Base-by-base conservation (phyloP, 1,140 invertebrate species). In the Patella vulgata region DNA sequence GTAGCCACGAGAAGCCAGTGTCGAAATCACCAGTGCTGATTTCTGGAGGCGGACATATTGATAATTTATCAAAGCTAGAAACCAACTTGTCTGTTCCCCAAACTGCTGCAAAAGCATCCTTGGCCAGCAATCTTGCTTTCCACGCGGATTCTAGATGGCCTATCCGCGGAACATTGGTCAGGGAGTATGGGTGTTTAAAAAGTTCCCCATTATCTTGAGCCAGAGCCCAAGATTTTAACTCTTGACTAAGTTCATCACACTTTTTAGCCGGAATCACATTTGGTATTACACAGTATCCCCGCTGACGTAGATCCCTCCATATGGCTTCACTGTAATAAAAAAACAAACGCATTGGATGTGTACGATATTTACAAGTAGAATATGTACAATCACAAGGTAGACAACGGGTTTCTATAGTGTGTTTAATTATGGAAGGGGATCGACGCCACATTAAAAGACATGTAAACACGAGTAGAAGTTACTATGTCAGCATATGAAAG, bases 271-370 rank as follows among this genome's bases (percentile, higher is more conserved):
- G 48, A 0, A 69, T 17, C 8, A 69, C 66, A 23, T 55, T 44
- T 6, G 59, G 62, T 12, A 68, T 19, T 1, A 68, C 66, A 28
- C 33, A 46, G 19, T 63, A 65, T 2, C 67, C 63, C 19, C 63
- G 60, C 27, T 57, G 50, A 9, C 54, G 31, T 19, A 72, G 42
- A 21, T 63, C 47, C 21, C 62, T 31, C n/a, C 33, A 28, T 31
- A 61, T 28, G 1, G 8, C 19, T 8, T 66, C 64, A 17, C 64
- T 66, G 21, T 1, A 54, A 47, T 25, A 31, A 58, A 58, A 44
- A n/a, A 57, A 48, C 14, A 36, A 8, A 36, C 14, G 6, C 5
- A 8, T 36, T 36, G 33, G 14, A 36, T 36, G 14, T 36, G n/a
- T n/a, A n/a, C n/a, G n/a, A n/a, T n/a, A n/a, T n/a, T n/a, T n/a